Percentiles rank a stretch among this genome's conserved stretches.
phyloP scores from a whole-genome alignment of 1,140 invertebrate genomes.

The Limonius californicus region DNA sequence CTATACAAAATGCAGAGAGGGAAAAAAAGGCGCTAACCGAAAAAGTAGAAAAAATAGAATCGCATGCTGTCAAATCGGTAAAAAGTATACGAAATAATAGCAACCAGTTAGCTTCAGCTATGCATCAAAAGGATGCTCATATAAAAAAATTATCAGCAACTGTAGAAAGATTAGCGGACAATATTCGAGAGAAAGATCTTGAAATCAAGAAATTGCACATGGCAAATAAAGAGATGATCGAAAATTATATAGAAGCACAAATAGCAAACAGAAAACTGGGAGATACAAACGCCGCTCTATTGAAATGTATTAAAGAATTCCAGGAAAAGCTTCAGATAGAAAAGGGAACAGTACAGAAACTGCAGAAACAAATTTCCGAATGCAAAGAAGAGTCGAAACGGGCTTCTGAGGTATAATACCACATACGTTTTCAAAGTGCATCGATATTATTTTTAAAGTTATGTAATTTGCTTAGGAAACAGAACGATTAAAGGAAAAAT shows the following conservation, averaged over 20 bases:
- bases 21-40: constrained; percentile 9
- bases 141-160: constrained; percentile 15
- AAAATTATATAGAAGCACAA: background rate
- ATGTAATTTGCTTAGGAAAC: background rate
- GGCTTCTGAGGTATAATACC: background rate
- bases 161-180: constrained; percentile 8
- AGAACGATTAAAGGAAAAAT: background rate
- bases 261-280: background rate
- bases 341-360: background rate
- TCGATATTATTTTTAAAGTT: background rate
- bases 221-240: background rate
- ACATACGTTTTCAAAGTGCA: background rate
- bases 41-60: constrained; percentile 5
- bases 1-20: background rate
- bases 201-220: background rate
- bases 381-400: background rate
- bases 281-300: background rate
- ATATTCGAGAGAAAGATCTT: background rate
- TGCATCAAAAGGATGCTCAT: background rate
- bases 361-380: background rate
- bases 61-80: background rate
- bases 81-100: constrained; percentile 5
- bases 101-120: constrained; percentile 3
- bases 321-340: background rate
- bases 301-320: background rate